phyloP scores from a whole-genome alignment of 2,113 vertebrate species.

The Narcine bancroftii region DNA sequence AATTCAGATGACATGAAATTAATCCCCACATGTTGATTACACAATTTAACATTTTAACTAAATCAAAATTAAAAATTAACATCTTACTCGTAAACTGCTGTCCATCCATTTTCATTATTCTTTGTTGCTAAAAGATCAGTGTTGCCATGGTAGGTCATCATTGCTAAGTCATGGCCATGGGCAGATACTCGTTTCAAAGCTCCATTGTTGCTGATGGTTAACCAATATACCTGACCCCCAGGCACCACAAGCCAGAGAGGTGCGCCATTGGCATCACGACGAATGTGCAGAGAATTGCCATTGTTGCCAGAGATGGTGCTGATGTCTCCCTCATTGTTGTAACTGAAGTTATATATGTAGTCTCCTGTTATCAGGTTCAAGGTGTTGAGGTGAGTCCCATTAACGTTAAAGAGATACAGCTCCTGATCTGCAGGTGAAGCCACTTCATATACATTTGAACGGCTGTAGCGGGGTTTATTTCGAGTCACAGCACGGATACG shows the following conservation, averaged over 20 bases:
- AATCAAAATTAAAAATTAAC: conserved; percentile 34
- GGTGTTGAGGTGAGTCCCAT: conserved; percentile 85
- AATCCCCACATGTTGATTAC: background rate
- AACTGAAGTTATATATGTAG: conserved; percentile 87
- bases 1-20: background rate
- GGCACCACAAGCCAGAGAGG: conserved; percentile 88
- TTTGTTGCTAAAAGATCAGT: conserved; percentile 87
- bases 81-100: conserved; percentile 90
- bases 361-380: conserved; percentile 88
- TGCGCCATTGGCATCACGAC: conserved; percentile 73
- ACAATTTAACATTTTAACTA: background rate
- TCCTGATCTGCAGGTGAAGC: conserved; percentile 86
- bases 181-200: conserved; percentile 86
- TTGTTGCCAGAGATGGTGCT: conserved; percentile 65
- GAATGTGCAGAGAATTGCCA: conserved; percentile 74
- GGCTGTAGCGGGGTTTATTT: conserved; percentile 74
- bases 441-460: conserved; percentile 74
- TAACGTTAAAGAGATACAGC: conserved; percentile 84
- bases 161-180: conserved; percentile 85
- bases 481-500: conserved; percentile 78
- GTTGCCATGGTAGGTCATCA: conserved; percentile 91
- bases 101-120: conserved; percentile 94
- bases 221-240: conserved; percentile 84
- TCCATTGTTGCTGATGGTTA: conserved; percentile 86
- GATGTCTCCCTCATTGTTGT: conserved; percentile 70